Conservation (phyloP, 2,797 vertebrate species). For the Menidia menidia region DNA sequence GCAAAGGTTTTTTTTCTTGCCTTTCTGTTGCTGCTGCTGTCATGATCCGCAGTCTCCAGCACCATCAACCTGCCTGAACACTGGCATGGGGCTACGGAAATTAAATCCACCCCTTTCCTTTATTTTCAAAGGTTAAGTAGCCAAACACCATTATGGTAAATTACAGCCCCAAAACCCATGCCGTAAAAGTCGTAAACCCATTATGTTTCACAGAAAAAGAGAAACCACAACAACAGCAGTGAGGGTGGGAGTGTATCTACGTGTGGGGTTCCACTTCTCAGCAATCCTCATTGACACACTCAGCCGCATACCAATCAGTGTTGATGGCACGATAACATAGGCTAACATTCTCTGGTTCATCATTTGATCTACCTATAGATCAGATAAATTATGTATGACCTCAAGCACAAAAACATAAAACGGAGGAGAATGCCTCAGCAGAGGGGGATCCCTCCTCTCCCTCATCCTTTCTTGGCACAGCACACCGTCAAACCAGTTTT, state of each 20-base stretch:
- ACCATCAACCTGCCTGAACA: conserved; percentile 65
- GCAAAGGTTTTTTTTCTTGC: conserved; percentile 57
- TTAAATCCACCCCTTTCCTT: conserved; percentile 61
- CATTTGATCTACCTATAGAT: conserved; percentile 51
- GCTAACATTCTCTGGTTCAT: conserved; percentile 45
- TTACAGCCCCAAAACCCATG: conserved; percentile 61
- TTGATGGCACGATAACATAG: conserved; percentile 61
- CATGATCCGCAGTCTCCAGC: conserved; percentile 74
- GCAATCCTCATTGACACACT: conserved; percentile 76
- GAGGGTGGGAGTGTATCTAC: conserved; percentile 61
- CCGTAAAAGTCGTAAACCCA: conserved; percentile 63
- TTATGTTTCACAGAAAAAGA: conserved; percentile 62
- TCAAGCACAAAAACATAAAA: conserved; percentile 31
- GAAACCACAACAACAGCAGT: conserved; percentile 66
- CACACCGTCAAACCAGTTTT: conserved; percentile 66
- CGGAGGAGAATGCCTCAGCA: conserved; percentile 31
- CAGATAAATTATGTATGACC: conserved; percentile 27
- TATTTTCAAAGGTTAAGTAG: conserved; percentile 71
- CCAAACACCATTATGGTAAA: conserved; percentile 70
- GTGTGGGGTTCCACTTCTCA: conserved; percentile 77
- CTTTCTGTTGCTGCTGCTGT: conserved; percentile 66
- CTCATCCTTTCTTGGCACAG: conserved; percentile 61
- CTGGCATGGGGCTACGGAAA: conserved; percentile 57
- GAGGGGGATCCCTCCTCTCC: conserved; percentile 55
- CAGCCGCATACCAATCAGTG: conserved; percentile 80